Conservation (phyloP, 1,140 invertebrate genomes). For the Drosophila mayri region DNA sequence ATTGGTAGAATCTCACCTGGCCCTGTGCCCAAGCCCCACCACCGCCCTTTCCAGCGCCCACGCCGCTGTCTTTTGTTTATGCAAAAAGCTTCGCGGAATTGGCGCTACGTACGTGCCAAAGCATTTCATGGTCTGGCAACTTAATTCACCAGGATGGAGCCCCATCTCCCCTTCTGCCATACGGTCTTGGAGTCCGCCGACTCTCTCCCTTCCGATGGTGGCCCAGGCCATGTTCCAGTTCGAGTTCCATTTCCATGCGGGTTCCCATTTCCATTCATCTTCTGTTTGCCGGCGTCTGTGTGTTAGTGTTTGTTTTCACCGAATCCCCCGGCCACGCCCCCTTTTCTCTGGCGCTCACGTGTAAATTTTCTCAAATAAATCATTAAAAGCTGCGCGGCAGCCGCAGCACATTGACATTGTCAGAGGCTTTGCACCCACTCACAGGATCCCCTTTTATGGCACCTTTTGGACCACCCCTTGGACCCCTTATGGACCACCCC, state of each 20-base stretch:
- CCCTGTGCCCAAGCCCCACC: background rate
- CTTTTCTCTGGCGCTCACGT: slow-evolving; percentile 66
- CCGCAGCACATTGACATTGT: slow-evolving; percentile 78
- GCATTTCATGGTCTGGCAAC: slow-evolving; percentile 82
- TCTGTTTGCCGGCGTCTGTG: slow-evolving; percentile 43
- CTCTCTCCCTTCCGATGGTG: slow-evolving; percentile 2
- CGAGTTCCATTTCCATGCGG: slow-evolving; percentile 26
- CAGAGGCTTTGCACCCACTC: slow-evolving; percentile 45
- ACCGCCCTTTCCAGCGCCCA: background rate
- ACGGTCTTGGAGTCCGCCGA: slow-evolving; percentile 8
- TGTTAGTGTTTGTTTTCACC: slow-evolving; percentile 53
- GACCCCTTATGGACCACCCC: background rate
- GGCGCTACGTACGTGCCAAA: slow-evolving; percentile 81
- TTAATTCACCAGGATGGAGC: slow-evolving; percentile 66
- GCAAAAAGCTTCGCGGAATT: slow-evolving; percentile 78
- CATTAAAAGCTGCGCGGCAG: slow-evolving; percentile 75
- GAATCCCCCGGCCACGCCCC: slow-evolving; percentile 18
- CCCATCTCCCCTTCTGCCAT: background rate
- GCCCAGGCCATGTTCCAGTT: slow-evolving; percentile 23
- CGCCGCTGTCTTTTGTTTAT: slow-evolving; percentile 72
- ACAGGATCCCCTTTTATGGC: slow-evolving; percentile 10
- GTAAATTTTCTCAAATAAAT: slow-evolving; percentile 83
- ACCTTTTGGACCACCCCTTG: background rate
- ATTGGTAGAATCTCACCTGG: slow-evolving; percentile 17
- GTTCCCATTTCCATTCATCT: slow-evolving; percentile 69